Conservation (phyloP, 2,113 vertebrate species). For the Pipa parva region DNA sequence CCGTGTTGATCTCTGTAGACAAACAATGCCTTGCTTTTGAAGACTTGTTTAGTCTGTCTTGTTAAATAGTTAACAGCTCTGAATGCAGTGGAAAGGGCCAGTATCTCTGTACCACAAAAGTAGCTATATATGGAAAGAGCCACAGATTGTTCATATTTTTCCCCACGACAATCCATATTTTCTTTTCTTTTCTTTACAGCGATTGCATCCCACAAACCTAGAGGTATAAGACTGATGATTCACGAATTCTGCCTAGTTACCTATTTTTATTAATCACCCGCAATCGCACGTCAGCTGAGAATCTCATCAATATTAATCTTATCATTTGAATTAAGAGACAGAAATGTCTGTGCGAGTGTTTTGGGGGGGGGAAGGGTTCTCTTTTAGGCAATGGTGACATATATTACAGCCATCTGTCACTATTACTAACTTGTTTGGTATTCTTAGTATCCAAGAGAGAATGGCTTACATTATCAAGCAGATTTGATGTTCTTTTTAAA, state of each 20-base stretch:
- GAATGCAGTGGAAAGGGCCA: background rate
- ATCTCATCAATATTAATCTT: constrained; percentile 37
- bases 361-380: no score
- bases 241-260: constrained; percentile 11
- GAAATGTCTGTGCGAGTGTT: constrained; percentile 18
- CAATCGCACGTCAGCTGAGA: constrained; percentile 3
- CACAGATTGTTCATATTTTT: background rate
- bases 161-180: background rate
- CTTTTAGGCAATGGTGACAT: constrained; percentile 6
- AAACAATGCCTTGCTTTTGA: no score
- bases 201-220: background rate
- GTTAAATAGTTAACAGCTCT: background rate
- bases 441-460: constrained; percentile 20
- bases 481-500: constrained; percentile 16
- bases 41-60: background rate
- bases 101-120: background rate
- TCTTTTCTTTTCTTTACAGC: no score
- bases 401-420: constrained; percentile 25
- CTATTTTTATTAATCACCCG: constrained; percentile 20
- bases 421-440: constrained; percentile 17
- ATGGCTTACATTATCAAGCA: constrained; percentile 2
- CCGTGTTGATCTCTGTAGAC: no score
- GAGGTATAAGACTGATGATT: constrained; percentile 30
- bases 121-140: background rate
- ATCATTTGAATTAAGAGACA: constrained; percentile 24